Base-by-base conservation (phyloP, 2,113 vertebrate species). In the Diphyllodes magnificus region DNA sequence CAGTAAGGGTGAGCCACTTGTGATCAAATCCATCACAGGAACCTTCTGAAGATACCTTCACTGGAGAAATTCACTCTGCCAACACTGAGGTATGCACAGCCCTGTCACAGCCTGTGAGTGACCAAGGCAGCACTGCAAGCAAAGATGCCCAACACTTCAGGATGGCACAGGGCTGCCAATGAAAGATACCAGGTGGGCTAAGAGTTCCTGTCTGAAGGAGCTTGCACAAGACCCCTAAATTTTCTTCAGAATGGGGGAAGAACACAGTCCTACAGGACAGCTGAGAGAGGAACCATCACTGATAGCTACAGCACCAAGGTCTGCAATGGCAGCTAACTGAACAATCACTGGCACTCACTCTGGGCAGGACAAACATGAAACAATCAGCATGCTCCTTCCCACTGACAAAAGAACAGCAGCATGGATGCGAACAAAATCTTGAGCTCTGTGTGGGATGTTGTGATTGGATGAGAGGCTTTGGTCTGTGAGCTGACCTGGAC, bases 401-500 rank as follows among this genome's bases (percentile, higher is more conserved):
- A n/a, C 39, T 68, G 66, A 37, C 51, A 75, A 84, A 87, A 79
- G 13, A 87, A 49, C 31, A 84, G n/a, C n/a, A 75, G 37, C 5
- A 9, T 9, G 49, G 61, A 87, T 56, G 37, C 4, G 2, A 94
- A 79, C 17, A 40, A 53, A 76, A 64, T 54, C n/a, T 40, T 22
- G 22, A 61, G 35, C 39, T 66, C 65, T 64, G 35, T 0, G 1
- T 51, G 66, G 15, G 19, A 22, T 51, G 4, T 35, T 83, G 40
- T 65, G 59, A 88, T 66, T 91, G 88, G 68, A 65, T 49, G 40
- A 85, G 22, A 72, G 11, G 79, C 15, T 72, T 88, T 83, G 88
- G 22, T 90, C 53, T 65, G 49, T 80, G 79, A 77, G 37, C 45
- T 96, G 96, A 96, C 94, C 94, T 73, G 93, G 47, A 39, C 94